Base-by-base conservation (phyloP, 2,888 invertebrate genomes). In the Stramonita haemastoma region DNA sequence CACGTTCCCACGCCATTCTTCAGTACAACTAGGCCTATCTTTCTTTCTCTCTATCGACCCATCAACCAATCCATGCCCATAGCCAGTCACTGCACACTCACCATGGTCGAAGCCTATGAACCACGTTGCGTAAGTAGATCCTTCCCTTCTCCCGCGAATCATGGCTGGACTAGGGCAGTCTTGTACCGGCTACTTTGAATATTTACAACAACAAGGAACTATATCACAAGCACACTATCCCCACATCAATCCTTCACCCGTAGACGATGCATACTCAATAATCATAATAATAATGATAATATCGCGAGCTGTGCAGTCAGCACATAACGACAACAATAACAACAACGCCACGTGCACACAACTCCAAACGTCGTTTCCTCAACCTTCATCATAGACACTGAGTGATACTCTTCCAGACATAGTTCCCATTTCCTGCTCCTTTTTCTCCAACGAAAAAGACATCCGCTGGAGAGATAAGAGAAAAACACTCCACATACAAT, bases 51-150 rank as follows among this genome's bases (percentile, higher is more conserved):
- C 46, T 46, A 2, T 46, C 46, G 2, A 2, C 46, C 46, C 46
- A 46, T 46, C 46, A 46, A 46, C 46, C 46, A 46, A 46, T 46
- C 46, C 8, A 46, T 46, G 46, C 46, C 8, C 8, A 46, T 46
- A 46, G 8, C 46, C 46, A 46, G 8, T 46, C 46, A 46, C 46
- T 46, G 8, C 46, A 46, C 0, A 93, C 94, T 93, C 91, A 94
- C 94, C 94, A 91, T 92, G 93, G 88, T 94, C 94, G 88, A 94
- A 93, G 83, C 94, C 94, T n/a, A 94, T 93, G 89, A 93, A 94
- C 94, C 94, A 94, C 19, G 94, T 93, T 17, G 94, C 92, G 84
- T 92, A 94, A 70, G 91, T 93, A 57, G 92, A 91, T 6, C 94
- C 94, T 89, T 94, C 94, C 86, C 93, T 94, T 66, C 92, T 91